A percentile compares a stretch with the other conserved stretches of the same genome.
phyloP scores from a whole-genome alignment of 2,888 invertebrate genomes.

The Trachelus stipa region DNA sequence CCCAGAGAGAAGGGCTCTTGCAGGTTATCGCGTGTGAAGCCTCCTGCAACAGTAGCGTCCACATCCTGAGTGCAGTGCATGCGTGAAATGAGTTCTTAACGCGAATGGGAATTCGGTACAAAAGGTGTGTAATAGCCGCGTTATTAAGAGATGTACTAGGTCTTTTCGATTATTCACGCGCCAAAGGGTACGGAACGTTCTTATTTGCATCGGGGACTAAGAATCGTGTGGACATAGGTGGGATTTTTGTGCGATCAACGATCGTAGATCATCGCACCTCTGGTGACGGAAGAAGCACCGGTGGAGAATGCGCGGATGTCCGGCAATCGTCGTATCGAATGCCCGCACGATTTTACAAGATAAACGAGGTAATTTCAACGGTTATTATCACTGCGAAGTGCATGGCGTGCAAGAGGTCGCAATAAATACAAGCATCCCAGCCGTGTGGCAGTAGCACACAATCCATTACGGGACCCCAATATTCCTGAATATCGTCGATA shows the following conservation, averaged over 20 bases:
- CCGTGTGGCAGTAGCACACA: slow-evolving; percentile 15
- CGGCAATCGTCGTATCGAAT: neutral
- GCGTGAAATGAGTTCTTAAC: slow-evolving; percentile 54
- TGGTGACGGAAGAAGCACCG: neutral
- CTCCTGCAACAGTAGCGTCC: slow-evolving; percentile 28
- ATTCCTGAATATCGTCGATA: slow-evolving; percentile 19
- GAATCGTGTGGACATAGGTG: neutral
- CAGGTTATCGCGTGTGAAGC: slow-evolving; percentile 31
- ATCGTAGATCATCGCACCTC: neutral
- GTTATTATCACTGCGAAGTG: slow-evolving; percentile 1
- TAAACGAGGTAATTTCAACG: slow-evolving; percentile 2
- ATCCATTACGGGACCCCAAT: slow-evolving; percentile 19
- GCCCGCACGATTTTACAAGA: neutral
- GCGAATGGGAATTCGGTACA: slow-evolving; percentile 43
- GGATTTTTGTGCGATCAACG: neutral
- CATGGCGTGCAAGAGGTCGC: slow-evolving; percentile 19
- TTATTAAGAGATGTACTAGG: slow-evolving; percentile 29
- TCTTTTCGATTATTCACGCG: neutral
- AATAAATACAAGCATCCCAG: slow-evolving; percentile 14
- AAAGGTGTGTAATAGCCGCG: slow-evolving; percentile 28
- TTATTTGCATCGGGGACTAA: neutral
- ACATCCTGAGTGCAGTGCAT: slow-evolving; percentile 31
- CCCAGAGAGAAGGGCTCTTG: slow-evolving; percentile 16
- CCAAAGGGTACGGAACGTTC: neutral
- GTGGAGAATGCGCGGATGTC: neutral